Base-by-base conservation (phyloP, 2,888 invertebrate species). In the Brachynemurus nebulosus region DNA sequence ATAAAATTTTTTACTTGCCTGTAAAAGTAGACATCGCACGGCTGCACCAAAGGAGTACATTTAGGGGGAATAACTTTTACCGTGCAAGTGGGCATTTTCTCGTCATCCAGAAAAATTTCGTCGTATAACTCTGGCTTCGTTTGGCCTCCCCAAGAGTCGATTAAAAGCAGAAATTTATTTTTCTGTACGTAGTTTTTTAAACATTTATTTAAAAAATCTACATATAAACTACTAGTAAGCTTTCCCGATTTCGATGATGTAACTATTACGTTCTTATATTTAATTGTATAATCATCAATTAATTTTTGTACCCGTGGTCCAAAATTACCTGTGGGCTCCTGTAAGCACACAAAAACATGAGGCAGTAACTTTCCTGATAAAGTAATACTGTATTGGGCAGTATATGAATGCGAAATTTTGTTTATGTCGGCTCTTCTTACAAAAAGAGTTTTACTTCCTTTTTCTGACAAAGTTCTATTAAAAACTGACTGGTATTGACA, bases 121-220 rank as follows among this genome's bases (percentile, higher is more conserved):
- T 51, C 39, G 18, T 50, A 48, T 9, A 50, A 25, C 40, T 14
- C 14, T 2, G 48, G 48, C 23, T 49, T 49, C 9, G 48, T 49
- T 50, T 50, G 46, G 3, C 51, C 50, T 27, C 47, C 49, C 50
- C 49, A 53, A 19, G 51, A 53, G 23, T 52, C 51, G 1, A 51
- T 37, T 6, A 52, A 18, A 18, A 52, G 34, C 3, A 53, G 42
- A 43, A 51, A 51, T 4, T 47, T 41, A 12, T 52, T 39, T n/a
- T 47, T 18, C 40, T 21, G 6, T 3, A 52, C 49, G 38, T 50
- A 51, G 0, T 47, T 47, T 21, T 47, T 47, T 35, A 53, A 14
- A 27, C 47, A 12, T 36, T 51, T 27, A 11, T 35, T 36, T 33
- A 52, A 41, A 45, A 44, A 52, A 2, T 45, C 9, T 33, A 12